phyloP scores from a whole-genome alignment of 2,888 invertebrate species.

The Zaprionus bogoriensis region DNA sequence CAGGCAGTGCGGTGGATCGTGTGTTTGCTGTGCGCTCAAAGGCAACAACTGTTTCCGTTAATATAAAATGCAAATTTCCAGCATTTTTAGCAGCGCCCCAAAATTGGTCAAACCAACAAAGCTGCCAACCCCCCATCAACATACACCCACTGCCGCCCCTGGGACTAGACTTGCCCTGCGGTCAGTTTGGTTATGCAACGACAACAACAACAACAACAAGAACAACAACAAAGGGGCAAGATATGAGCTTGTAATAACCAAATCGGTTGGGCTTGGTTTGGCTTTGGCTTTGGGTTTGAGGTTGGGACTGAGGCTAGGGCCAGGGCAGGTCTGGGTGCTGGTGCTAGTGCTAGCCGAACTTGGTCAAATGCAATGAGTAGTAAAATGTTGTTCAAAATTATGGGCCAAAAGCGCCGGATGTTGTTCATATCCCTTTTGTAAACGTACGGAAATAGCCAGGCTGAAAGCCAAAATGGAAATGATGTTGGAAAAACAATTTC shows the following conservation, averaged over 20 bases:
- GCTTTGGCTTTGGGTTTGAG: not conserved
- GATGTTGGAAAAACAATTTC: slow-evolving; percentile 77
- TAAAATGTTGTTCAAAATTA: slow-evolving; percentile 77
- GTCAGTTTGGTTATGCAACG: slow-evolving; percentile 61
- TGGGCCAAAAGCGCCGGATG: slow-evolving; percentile 74
- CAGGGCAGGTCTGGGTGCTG: no score
- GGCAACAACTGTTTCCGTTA: slow-evolving; percentile 80
- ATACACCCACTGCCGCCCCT: not conserved
- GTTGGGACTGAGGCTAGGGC: not conserved
- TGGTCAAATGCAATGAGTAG: slow-evolving; percentile 78
- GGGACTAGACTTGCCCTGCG: slow-evolving; percentile 50
- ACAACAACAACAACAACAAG: slow-evolving; percentile 37
- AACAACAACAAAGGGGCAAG: slow-evolving; percentile 47
- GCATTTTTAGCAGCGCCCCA: slow-evolving; percentile 65
- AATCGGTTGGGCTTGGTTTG: slow-evolving; percentile 52
- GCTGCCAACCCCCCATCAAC: no score
- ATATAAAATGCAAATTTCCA: slow-evolving; percentile 79
- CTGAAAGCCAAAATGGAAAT: slow-evolving; percentile 49
- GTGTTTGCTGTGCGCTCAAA: slow-evolving; percentile 59
- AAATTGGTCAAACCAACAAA: slow-evolving; percentile 50
- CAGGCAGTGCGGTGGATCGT: slow-evolving; percentile 1
- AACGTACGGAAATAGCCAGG: slow-evolving; percentile 78
- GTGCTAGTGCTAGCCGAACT: slow-evolving; percentile 6
- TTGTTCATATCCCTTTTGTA: slow-evolving; percentile 80
- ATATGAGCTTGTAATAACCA: slow-evolving; percentile 78